Evolutionary conservation across 2,888 invertebrate genomes (phyloP).

Genomic region (Agrotis segetum): DNA sequence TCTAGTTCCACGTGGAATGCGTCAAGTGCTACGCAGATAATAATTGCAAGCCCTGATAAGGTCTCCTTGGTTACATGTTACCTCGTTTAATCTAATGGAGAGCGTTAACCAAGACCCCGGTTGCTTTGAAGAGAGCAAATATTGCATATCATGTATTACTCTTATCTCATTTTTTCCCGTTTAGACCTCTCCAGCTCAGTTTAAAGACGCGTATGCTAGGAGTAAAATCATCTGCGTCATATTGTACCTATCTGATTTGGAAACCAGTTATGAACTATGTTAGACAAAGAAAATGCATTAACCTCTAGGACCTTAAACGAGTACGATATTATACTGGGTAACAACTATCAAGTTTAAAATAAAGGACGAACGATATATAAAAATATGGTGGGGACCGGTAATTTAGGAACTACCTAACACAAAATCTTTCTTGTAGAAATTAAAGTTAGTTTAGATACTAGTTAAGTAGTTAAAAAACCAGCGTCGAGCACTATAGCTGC

Average conservation of each 20-base stretch:
- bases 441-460: too few relatives aligned
- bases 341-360: background rate
- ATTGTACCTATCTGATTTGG: slow-evolving; percentile 3
- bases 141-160: slow-evolving; percentile 10
- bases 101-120: slow-evolving; percentile 20
- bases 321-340: background rate
- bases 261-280: slow-evolving; percentile 38
- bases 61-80: slow-evolving; percentile 13
- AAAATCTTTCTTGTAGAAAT: background rate
- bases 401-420: background rate
- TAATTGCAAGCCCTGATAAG: slow-evolving; percentile 42
- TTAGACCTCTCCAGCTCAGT: background rate
- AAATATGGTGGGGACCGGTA: background rate
- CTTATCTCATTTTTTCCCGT: background rate
- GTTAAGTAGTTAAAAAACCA: background rate
- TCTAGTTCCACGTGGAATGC: slow-evolving; percentile 55
- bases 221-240: slow-evolving; percentile 9
- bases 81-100: slow-evolving; percentile 22
- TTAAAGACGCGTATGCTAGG: background rate
- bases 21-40: slow-evolving; percentile 44
- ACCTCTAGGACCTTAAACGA: background rate
- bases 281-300: slow-evolving; percentile 19
- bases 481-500: background rate
- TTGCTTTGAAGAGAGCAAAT: background rate
- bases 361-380: too few relatives aligned